Evolutionary conservation across 2,888 invertebrate genomes (phyloP).

Genomic region (Hydriomena furcata): DNA sequence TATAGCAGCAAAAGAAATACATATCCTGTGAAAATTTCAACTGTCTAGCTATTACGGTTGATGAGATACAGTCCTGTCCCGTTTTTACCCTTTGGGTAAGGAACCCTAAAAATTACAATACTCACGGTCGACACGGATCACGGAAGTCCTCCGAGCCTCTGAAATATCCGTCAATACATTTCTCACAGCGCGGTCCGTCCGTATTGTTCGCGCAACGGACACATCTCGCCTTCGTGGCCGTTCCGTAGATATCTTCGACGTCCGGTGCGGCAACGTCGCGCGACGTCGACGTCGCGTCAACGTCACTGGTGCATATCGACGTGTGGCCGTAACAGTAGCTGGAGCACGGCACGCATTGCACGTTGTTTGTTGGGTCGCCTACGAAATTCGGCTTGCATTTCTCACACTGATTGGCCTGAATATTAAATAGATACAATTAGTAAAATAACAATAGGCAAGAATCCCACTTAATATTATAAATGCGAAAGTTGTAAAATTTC

Average conservation of each 20-base stretch:
- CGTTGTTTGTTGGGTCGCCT: conserved; percentile 94
- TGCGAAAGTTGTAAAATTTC: too few species aligned
- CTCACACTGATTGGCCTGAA: conserved; percentile 93
- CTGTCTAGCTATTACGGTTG: too few species aligned
- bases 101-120: conserved; percentile 29
- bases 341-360: conserved; percentile 93
- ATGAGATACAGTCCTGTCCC: too few species aligned
- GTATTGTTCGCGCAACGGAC: conserved; percentile 93
- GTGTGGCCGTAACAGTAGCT: conserved; percentile 96
- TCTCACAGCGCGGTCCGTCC: conserved; percentile 91
- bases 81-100: too few species aligned
- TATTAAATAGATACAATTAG: too few species aligned
- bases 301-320: conserved; percentile 88
- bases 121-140: conserved; percentile 89
- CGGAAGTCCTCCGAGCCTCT: conserved; percentile 90
- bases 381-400: conserved; percentile 95
- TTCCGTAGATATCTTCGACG: conserved; percentile 85
- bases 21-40: too few species aligned
- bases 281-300: conserved; percentile 65
- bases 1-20: too few species aligned
- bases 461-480: too few species aligned
- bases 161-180: conserved; percentile 90
- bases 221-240: conserved; percentile 88
- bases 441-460: too few species aligned
- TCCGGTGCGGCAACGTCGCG: conserved; percentile 81